Evolutionary conservation across 2,113 vertebrate species (phyloP).

Genomic region (Otis tarda): DNA sequence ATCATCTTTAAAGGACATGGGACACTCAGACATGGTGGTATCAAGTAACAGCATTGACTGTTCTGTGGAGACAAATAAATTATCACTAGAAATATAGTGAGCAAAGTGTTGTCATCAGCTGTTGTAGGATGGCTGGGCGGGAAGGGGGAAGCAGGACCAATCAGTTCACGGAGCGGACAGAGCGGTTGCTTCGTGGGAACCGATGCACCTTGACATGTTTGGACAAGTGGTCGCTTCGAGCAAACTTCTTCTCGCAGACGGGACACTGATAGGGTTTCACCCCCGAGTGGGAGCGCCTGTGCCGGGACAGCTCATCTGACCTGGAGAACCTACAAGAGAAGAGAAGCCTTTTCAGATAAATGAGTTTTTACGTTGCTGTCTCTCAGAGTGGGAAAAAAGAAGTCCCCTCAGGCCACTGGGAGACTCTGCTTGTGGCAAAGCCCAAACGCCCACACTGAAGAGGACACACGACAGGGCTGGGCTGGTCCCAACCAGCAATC

Average conservation of each 20-base stretch:
- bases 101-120: slow-evolving; percentile 60
- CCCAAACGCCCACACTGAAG: not conserved
- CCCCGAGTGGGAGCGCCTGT: slow-evolving; percentile 95
- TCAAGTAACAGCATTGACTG: slow-evolving; percentile 58
- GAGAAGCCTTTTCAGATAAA: not conserved
- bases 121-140: not conserved
- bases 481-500: not conserved
- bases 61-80: slow-evolving; percentile 84
- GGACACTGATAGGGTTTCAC: slow-evolving; percentile 98
- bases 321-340: slow-evolving; percentile 88
- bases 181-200: slow-evolving; percentile 93
- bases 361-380: not conserved
- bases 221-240: slow-evolving; percentile 98
- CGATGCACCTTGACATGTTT: slow-evolving; percentile 99
- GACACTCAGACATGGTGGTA: slow-evolving; percentile 39
- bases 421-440: not conserved
- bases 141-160: not conserved
- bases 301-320: slow-evolving; percentile 94
- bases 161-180: slow-evolving; percentile 88
- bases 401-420: not conserved
- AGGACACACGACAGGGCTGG: not conserved
- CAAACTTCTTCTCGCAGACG: slow-evolving; percentile 97
- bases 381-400: accelerated
- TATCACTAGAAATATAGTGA: slow-evolving; percentile 76
- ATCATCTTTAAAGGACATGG: slow-evolving; percentile 30